Evolutionary conservation across 92 coral and sea anemone genomes (phyloP).

Genomic region (Virgularia gustaviana): DNA sequence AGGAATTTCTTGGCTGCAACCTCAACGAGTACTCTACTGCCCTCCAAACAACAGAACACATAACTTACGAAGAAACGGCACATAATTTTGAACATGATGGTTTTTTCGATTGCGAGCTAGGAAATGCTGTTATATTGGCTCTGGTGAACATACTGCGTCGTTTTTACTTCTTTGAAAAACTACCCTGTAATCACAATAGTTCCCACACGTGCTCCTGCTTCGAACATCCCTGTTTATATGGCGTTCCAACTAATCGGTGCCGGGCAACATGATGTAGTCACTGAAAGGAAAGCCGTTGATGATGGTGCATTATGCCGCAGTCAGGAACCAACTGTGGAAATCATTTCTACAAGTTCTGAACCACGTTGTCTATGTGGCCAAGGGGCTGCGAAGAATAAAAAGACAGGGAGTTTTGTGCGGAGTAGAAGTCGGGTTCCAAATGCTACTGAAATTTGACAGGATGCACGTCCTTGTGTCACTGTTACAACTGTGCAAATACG

Average conservation of each 20-base stretch:
- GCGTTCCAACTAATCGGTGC: constrained; percentile 31
- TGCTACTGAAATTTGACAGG: constrained; percentile 32
- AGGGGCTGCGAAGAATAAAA: constrained; percentile 36
- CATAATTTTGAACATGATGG: background rate
- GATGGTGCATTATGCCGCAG: too few species aligned
- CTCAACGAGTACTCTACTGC: constrained; percentile 30
- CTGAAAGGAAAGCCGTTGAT: too few species aligned
- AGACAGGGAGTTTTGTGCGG: constrained; percentile 21
- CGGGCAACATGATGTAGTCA: constrained; percentile 37
- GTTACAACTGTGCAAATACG: constrained; percentile 41
- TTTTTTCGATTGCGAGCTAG: constrained; percentile 38
- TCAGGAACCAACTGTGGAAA: too few species aligned
- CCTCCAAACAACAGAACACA: constrained; percentile 10
- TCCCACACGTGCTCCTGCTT: constrained; percentile 26
- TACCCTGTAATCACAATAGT: constrained; percentile 37
- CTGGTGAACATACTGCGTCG: too few species aligned
- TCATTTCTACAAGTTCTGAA: background rate
- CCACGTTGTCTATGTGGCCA: constrained; percentile 43
- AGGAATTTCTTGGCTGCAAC: constrained; percentile 39
- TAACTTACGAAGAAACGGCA: constrained; percentile 2
- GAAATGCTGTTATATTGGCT: constrained; percentile 43
- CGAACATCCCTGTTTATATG: constrained; percentile 21
- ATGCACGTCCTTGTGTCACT: constrained; percentile 28
- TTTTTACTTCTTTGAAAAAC: constrained; percentile 33
- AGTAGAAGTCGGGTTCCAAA: constrained; percentile 28